These are phyloP conservation scores for Drosophila atripex DNA, from an alignment of 2,888 invertebrate species.

Conservation along the genomic window DNA sequence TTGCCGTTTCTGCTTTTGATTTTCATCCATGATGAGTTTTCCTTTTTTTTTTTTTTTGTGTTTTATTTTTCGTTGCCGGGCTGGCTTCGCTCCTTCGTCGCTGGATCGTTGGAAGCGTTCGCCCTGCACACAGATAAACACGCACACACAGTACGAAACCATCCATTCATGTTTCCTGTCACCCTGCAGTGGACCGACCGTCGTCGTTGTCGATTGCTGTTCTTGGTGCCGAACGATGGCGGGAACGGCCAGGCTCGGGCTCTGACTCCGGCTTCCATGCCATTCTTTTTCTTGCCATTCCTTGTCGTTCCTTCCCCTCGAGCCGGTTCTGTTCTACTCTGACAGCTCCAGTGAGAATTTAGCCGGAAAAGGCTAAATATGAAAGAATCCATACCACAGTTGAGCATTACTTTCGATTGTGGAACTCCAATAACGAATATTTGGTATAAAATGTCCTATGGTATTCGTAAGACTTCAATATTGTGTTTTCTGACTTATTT, in stretches of 20 bases:
- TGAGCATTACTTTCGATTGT: neutral
- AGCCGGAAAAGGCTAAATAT: neutral
- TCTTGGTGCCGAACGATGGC: slow-evolving; percentile 38
- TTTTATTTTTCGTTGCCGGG: slow-evolving; percentile 57
- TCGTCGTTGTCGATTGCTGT: slow-evolving; percentile 33
- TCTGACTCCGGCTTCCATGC: slow-evolving; percentile 24
- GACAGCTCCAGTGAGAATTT: slow-evolving; percentile 3
- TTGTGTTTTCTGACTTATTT: no score
- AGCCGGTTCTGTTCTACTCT: slow-evolving; percentile 1
- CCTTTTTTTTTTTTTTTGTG: slow-evolving; percentile 68
- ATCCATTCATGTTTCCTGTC: slow-evolving; percentile 80
- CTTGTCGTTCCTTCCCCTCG: slow-evolving; percentile 20
- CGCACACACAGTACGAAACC: slow-evolving; percentile 60
- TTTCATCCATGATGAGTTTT: slow-evolving; percentile 79
- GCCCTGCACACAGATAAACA: slow-evolving; percentile 36
- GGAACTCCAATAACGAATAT: no score
- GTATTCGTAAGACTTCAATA: no score
- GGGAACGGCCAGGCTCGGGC: slow-evolving; percentile 30
- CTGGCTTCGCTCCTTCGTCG: slow-evolving; percentile 27
- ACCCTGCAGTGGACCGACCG: slow-evolving; percentile 71
- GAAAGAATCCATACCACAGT: neutral
- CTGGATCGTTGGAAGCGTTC: slow-evolving; percentile 23
- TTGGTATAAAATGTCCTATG: no score
- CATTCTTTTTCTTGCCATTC: slow-evolving; percentile 37
- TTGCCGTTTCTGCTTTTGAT: slow-evolving; percentile 72